phyloP scores from a whole-genome alignment of 2,113 vertebrate genomes.

The Machaerirhynchus nigripectus region DNA sequence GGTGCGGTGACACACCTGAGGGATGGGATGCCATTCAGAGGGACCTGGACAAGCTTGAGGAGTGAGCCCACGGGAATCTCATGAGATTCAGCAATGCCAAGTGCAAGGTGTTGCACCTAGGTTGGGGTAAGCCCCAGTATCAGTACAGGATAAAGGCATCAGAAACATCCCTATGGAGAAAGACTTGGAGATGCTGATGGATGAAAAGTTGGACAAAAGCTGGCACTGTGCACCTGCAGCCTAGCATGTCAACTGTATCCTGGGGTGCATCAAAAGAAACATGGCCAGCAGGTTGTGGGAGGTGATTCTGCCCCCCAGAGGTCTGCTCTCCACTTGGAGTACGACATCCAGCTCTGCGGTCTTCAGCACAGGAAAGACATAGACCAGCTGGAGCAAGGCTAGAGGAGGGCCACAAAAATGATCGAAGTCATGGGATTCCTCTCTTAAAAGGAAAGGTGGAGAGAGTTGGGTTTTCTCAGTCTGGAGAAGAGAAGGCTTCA shows the following conservation, averaged over 20 bases:
- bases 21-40: not conserved
- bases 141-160: not conserved
- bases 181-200: not conserved
- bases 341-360: accelerated
- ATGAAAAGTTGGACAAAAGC: not conserved
- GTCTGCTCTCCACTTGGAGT: not conserved
- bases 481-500: not conserved
- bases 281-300: not conserved
- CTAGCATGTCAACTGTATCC: accelerated
- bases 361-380: not conserved
- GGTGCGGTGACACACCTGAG: accelerated
- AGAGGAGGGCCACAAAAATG: not conserved
- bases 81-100: not conserved
- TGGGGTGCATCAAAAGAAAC: not conserved
- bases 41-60: not conserved
- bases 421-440: not conserved
- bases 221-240: accelerated
- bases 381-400: not conserved
- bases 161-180: not conserved
- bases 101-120: not conserved
- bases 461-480: not conserved
- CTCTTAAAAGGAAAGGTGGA: not conserved
- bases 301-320: not conserved
- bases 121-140: accelerated
- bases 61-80: not conserved